Conservation (phyloP, 2,888 invertebrate genomes). For the Leptogaster cylindrica region DNA sequence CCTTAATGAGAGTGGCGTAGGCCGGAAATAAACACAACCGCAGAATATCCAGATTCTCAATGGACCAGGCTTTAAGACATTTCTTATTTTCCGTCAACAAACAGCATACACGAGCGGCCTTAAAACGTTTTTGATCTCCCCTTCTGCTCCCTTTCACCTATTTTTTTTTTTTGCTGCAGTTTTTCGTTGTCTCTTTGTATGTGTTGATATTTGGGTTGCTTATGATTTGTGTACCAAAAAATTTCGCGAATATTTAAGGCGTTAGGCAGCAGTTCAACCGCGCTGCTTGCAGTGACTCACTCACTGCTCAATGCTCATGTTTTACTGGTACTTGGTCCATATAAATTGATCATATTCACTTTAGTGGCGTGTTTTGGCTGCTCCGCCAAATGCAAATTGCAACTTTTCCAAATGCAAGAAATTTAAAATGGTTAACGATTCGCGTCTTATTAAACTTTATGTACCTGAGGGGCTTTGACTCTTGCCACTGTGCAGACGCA, state of each 20-base stretch:
- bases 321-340: slow-evolving; percentile 50
- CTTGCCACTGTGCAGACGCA: background rate
- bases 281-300: background rate
- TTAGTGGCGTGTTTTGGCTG: slow-evolving; percentile 42
- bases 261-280: slow-evolving; percentile 9
- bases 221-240: background rate
- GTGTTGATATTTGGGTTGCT: slow-evolving; percentile 7
- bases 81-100: background rate
- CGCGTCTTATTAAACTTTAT: slow-evolving; percentile 19
- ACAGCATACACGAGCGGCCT: background rate
- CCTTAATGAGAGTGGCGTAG: background rate
- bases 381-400: slow-evolving; percentile 12
- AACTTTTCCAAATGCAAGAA: slow-evolving; percentile 19
- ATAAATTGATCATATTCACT: slow-evolving; percentile 48
- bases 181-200: background rate
- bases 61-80: background rate
- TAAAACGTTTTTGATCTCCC: too few species aligned
- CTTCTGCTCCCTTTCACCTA: too few species aligned
- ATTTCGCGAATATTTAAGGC: slow-evolving; percentile 3
- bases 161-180: too few species aligned
- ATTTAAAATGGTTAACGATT: slow-evolving; percentile 2
- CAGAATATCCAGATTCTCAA: too few species aligned
- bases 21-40: background rate
- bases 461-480: slow-evolving; percentile 16
- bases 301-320: slow-evolving; percentile 48